A percentile compares a stretch with the other conserved stretches of the same genome.
phyloP scores from a whole-genome alignment of 2,888 invertebrate genomes.

The Heteromurus nitidus region DNA sequence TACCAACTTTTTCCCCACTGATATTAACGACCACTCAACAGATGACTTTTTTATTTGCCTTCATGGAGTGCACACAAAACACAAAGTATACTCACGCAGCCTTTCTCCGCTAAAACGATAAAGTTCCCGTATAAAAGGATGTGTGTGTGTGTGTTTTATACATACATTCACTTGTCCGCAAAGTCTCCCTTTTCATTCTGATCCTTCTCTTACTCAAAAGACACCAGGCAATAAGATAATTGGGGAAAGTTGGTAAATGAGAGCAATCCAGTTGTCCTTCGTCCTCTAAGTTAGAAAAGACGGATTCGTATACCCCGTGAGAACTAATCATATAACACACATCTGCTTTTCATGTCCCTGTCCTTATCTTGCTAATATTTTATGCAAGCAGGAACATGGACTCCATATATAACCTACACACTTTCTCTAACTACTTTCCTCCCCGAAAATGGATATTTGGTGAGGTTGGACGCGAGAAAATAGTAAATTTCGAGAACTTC shows the following conservation, averaged over 20 bases:
- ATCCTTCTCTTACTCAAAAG: too few relatives aligned
- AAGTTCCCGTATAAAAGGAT: too few relatives aligned
- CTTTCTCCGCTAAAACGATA: neutral
- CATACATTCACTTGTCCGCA: neutral
- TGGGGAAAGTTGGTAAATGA: constrained; percentile 20
- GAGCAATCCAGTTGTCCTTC: constrained; percentile 8
- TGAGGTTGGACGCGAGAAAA: too few relatives aligned
- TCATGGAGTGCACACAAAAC: constrained; percentile 2
- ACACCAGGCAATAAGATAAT: constrained; percentile 12
- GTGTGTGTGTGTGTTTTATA: neutral
- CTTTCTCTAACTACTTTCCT: neutral
- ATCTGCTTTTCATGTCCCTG: neutral
- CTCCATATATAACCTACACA: neutral
- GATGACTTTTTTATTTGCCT: constrained; percentile 9
- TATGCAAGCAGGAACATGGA: constrained; percentile 2
- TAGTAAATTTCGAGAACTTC: too few relatives aligned
- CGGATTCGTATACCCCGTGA: neutral
- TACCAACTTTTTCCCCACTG: neutral
- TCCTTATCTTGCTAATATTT: neutral
- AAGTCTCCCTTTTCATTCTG: neutral
- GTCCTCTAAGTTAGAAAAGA: neutral
- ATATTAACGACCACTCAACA: constrained; percentile 39
- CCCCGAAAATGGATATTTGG: too few relatives aligned
- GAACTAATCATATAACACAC: neutral
- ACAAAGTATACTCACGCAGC: neutral